Evolutionary conservation across 2,888 invertebrate species (phyloP).

Genomic region (Tenthredo distinguenda): DNA sequence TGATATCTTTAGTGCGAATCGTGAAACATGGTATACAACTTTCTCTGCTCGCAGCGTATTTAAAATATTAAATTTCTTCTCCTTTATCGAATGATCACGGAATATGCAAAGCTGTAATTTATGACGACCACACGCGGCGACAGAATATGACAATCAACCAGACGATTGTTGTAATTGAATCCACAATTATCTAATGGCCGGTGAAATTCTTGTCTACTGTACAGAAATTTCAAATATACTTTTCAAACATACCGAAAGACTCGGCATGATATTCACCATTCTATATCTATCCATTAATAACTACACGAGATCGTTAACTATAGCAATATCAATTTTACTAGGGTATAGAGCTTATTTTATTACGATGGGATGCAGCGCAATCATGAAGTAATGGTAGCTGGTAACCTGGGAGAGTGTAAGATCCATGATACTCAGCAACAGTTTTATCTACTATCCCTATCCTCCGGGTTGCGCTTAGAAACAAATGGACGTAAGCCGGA

Average conservation of each 20-base stretch:
- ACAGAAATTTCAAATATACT: neutral
- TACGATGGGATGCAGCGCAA: constrained; percentile 26
- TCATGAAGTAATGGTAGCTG: constrained; percentile 19
- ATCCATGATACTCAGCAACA: constrained; percentile 14
- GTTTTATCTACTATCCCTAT: constrained; percentile 21
- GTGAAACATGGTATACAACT: neutral
- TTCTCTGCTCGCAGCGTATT: constrained; percentile 22
- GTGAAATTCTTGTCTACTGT: neutral
- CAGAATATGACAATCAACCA: neutral
- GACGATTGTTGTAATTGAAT: constrained; percentile 22
- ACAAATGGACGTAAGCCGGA: constrained; percentile 16
- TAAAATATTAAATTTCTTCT: constrained; percentile 42
- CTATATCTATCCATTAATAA: constrained; percentile 19
- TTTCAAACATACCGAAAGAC: neutral
- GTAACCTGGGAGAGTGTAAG: constrained; percentile 25
- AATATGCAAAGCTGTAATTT: constrained; percentile 11
- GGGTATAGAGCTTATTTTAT: constrained; percentile 19
- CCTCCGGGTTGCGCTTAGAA: neutral
- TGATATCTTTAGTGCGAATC: constrained; percentile 25
- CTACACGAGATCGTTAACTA: constrained; percentile 17
- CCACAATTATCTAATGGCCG: neutral
- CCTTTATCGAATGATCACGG: constrained; percentile 28
- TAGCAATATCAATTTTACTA: constrained; percentile 23
- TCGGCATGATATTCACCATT: constrained; percentile 7
- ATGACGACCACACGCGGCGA: constrained; percentile 30